phyloP scores from a whole-genome alignment of 2,113 vertebrate species.

The Verasper variegatus region DNA sequence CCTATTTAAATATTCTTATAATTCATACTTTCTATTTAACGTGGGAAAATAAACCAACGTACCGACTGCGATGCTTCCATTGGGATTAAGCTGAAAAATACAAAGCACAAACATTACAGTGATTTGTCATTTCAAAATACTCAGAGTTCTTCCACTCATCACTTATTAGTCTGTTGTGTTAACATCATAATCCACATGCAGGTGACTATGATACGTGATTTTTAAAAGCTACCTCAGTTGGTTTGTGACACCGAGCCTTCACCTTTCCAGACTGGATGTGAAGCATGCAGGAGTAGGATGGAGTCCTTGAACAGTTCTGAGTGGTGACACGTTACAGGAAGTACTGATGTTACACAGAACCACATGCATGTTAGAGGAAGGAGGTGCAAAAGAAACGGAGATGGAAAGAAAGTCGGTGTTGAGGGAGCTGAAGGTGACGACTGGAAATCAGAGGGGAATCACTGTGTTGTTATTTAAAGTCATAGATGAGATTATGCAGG shows the following conservation, averaged over 20 bases:
- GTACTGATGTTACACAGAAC: conserved; percentile 13
- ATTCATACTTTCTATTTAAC: background rate
- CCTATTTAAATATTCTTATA: background rate
- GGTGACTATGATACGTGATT: background rate
- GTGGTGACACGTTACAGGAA: conserved; percentile 22
- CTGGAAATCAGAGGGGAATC: background rate
- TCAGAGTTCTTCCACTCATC: background rate
- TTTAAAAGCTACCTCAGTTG: conserved; percentile 28
- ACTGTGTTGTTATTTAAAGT: background rate
- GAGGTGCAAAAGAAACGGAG: background rate
- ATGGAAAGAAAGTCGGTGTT: background rate
- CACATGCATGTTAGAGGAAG: conserved; percentile 15
- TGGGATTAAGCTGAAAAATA: conserved; percentile 63
- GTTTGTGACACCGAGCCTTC: conserved; percentile 36
- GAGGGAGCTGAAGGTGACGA: background rate
- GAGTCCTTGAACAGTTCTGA: conserved; percentile 21
- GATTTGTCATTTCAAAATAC: background rate
- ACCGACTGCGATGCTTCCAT: conserved; percentile 62
- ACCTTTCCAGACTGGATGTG: conserved; percentile 52
- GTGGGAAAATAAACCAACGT: background rate
- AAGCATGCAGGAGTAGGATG: conserved; percentile 53
- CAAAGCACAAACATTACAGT: conserved; percentile 12
- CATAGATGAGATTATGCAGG: background rate
- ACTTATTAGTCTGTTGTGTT: background rate
- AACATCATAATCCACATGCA: conserved; percentile 23